A percentile compares a stretch with the other conserved stretches of the same genome.
These are phyloP conservation scores for Mallateleia sp. DNA, from an alignment of 2,888 invertebrate species.

Conservation along the genomic window DNA sequence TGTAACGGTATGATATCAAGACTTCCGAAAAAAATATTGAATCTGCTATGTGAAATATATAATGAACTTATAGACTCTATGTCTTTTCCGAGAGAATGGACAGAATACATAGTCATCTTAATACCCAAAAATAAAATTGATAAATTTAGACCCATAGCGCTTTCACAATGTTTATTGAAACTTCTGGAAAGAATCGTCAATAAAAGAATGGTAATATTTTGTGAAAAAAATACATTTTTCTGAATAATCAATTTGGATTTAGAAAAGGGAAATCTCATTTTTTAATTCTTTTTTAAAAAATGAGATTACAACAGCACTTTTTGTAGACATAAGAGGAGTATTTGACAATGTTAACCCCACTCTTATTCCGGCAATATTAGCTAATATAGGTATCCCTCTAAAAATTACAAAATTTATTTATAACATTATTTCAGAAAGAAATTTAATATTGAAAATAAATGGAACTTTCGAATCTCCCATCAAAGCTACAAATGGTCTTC, in stretches of 20 bases:
- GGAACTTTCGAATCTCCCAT: background rate
- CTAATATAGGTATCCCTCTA: background rate
- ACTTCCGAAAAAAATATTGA: background rate
- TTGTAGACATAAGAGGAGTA: constrained; percentile 43
- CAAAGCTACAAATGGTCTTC: background rate
- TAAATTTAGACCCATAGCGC: background rate
- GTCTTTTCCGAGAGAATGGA: background rate
- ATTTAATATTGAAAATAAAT: background rate
- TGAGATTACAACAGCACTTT: background rate
- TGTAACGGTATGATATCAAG: background rate
- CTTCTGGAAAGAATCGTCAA: background rate
- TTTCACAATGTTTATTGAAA: background rate
- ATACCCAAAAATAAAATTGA: background rate
- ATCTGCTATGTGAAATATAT: background rate
- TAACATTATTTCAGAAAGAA: background rate
- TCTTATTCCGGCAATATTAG: background rate
- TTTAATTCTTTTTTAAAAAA: background rate
- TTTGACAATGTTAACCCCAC: constrained; percentile 29
- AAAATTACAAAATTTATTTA: constrained; percentile 20
- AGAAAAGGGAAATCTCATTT: background rate
- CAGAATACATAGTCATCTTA: background rate
- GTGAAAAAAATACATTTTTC: background rate
- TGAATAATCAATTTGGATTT: background rate
- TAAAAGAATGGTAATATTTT: background rate
- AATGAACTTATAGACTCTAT: background rate